phyloP scores from a whole-genome alignment of 2,888 invertebrate species.

The Drosophila recens region DNA sequence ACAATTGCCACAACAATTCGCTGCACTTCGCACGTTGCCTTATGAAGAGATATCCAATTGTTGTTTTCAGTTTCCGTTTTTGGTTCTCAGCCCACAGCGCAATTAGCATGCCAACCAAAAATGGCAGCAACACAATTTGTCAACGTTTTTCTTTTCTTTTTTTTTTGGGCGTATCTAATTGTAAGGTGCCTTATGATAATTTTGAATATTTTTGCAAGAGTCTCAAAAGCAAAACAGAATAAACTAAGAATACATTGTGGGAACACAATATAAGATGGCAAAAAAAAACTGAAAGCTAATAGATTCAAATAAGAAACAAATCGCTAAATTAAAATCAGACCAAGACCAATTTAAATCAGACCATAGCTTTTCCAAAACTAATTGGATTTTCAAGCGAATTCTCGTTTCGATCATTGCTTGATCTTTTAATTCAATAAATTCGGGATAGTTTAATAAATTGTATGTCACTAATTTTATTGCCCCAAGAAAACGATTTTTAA shows the following conservation, averaged over 20 bases:
- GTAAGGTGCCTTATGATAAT: background rate
- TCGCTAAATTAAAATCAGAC: background rate
- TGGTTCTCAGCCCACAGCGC: slow-evolving; percentile 68
- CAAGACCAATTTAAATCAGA: no score
- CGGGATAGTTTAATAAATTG: no score
- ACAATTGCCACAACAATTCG: slow-evolving; percentile 61
- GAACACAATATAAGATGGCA: background rate
- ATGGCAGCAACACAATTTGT: slow-evolving; percentile 61
- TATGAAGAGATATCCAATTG: slow-evolving; percentile 67
- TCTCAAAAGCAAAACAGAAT: background rate
- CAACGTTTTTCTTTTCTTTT: slow-evolving; percentile 30
- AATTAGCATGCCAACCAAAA: slow-evolving; percentile 71
- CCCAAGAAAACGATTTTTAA: no score
- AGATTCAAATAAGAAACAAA: background rate
- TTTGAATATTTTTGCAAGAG: background rate
- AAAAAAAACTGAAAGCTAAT: background rate
- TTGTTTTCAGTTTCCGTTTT: slow-evolving; percentile 61
- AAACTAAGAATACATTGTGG: background rate
- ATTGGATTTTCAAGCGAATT: no score
- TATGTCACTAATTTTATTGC: no score
- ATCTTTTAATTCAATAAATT: no score
- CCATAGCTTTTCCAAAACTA: no score
- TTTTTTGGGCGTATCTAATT: slow-evolving; percentile 15
- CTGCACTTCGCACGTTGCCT: slow-evolving; percentile 63
- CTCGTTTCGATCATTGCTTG: no score